A percentile compares a stretch with the other conserved stretches of the same genome.
These are phyloP conservation scores for Idaea aversata DNA, from an alignment of 2,888 invertebrate species.

Conservation along the genomic window DNA sequence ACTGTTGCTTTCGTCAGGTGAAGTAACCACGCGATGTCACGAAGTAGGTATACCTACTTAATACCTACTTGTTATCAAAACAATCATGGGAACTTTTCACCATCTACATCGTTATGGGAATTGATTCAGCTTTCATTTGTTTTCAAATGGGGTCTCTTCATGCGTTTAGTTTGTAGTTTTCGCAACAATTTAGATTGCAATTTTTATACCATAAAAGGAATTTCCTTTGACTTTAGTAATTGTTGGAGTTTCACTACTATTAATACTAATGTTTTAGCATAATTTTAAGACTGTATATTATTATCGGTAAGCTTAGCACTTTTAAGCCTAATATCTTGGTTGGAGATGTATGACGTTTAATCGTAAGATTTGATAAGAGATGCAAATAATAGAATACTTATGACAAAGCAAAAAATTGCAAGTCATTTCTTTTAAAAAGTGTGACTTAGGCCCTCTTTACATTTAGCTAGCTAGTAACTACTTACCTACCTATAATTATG, in stretches of 20 bases:
- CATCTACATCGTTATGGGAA: slow-evolving; percentile 55
- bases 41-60: slow-evolving; percentile 1
- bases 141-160: slow-evolving; percentile 10
- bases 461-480: too few relatives aligned
- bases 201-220: background rate
- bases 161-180: slow-evolving; percentile 2
- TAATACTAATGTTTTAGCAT: background rate
- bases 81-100: slow-evolving; percentile 65
- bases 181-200: slow-evolving; percentile 8
- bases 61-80: slow-evolving; percentile 25
- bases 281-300: background rate
- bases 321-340: background rate
- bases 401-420: background rate
- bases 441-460: too few relatives aligned
- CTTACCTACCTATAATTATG: too few relatives aligned
- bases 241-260: background rate
- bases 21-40: slow-evolving; percentile 14
- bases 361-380: background rate
- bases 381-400: background rate
- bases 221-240: background rate
- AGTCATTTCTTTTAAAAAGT: background rate
- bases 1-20: slow-evolving; percentile 23
- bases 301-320: background rate
- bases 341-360: background rate
- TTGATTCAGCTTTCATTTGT: slow-evolving; percentile 52